Evolutionary conservation across 1,140 invertebrate genomes (phyloP).

Genomic region (Polypedilum pembai): DNA sequence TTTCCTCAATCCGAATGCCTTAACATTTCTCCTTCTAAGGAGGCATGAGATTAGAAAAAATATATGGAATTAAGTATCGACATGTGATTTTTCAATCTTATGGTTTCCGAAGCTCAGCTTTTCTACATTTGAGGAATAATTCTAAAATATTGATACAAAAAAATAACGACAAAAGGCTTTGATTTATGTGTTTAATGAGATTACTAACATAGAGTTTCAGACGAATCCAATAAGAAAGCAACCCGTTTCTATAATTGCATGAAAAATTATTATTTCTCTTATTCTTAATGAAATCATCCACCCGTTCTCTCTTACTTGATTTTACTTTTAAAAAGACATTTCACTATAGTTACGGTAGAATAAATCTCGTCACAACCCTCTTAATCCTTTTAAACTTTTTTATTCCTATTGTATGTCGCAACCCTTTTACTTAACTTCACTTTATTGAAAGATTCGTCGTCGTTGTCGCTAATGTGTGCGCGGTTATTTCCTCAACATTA

Average conservation of each 20-base stretch:
- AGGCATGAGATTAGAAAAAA: too few relatives aligned
- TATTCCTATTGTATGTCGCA: conserved; percentile 29
- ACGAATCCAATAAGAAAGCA: too few relatives aligned
- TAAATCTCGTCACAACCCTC: conserved; percentile 11
- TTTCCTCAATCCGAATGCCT: too few relatives aligned
- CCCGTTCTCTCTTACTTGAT: too few relatives aligned
- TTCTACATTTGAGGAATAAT: not conserved
- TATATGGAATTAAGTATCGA: not conserved
- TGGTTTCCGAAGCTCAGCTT: not conserved
- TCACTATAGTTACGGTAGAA: not conserved
- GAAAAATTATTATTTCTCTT: too few relatives aligned
- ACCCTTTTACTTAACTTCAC: conserved; percentile 29
- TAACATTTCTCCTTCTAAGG: too few relatives aligned
- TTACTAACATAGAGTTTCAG: not conserved
- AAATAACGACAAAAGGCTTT: conserved; percentile 11
- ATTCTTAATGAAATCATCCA: too few relatives aligned
- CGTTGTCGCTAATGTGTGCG: not conserved
- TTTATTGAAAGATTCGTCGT: conserved; percentile 29
- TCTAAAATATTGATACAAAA: conserved; percentile 6
- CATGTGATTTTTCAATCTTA: conserved; percentile 18
- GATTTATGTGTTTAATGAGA: not conserved
- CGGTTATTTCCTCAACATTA: not conserved
- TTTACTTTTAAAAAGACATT: too few relatives aligned
- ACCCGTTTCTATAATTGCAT: too few relatives aligned
- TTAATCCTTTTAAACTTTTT: conserved; percentile 19